These are phyloP conservation scores for Xylocampa areola DNA, from an alignment of 2,888 invertebrate genomes.

Conservation along the genomic window DNA sequence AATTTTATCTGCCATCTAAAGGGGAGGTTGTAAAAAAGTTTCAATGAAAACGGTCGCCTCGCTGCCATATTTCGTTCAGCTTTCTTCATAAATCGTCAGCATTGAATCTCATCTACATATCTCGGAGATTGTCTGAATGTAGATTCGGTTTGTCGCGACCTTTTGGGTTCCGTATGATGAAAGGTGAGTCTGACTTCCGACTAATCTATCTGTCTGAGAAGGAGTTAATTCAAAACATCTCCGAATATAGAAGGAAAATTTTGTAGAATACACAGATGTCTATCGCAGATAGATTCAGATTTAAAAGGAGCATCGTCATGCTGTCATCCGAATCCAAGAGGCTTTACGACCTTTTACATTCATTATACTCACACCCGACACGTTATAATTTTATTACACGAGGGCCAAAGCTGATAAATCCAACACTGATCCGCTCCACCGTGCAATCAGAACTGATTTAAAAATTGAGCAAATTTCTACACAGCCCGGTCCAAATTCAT, in stretches of 20 bases:
- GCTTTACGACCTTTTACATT: neutral
- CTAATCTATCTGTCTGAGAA: conserved; percentile 41
- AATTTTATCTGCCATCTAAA: conserved; percentile 84
- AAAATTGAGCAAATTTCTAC: conserved; percentile 39
- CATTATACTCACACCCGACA: neutral
- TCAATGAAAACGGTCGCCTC: conserved; percentile 81
- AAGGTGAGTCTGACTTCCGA: conserved; percentile 47
- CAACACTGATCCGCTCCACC: conserved; percentile 13
- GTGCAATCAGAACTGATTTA: conserved; percentile 40
- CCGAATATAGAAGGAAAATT: conserved; percentile 1
- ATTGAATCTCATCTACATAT: conserved; percentile 84
- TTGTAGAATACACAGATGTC: too few relatives aligned
- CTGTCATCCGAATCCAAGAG: neutral
- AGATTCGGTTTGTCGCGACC: conserved; percentile 60
- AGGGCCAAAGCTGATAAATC: conserved; percentile 23
- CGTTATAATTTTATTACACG: conserved; percentile 11
- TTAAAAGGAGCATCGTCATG: neutral
- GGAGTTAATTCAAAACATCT: conserved; percentile 39
- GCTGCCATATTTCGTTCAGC: conserved; percentile 82
- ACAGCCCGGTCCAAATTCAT: conserved; percentile 31
- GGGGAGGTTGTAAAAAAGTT: conserved; percentile 82
- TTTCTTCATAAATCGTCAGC: conserved; percentile 86
- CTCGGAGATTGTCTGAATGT: conserved; percentile 70
- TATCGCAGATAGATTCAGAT: neutral
- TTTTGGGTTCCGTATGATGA: conserved; percentile 45